Evolutionary conservation across 2,113 vertebrate genomes (phyloP).

Genomic region (Xenopus laevis): DNA sequence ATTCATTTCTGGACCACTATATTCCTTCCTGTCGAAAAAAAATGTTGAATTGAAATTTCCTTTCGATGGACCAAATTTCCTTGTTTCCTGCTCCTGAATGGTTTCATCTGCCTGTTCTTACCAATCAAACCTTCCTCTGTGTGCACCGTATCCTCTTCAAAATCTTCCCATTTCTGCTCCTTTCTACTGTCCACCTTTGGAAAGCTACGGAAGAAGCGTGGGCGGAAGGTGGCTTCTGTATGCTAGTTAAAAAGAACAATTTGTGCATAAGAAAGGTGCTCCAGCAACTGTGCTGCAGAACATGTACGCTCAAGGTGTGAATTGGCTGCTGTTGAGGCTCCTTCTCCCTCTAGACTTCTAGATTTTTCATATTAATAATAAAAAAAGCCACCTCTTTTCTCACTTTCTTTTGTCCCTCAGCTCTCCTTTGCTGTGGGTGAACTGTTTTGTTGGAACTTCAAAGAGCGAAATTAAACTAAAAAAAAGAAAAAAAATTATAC

Average conservation of each 20-base stretch:
- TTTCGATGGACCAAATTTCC: conserved; percentile 76
- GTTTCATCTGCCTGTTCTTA: conserved; percentile 74
- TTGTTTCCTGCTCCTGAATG: conserved; percentile 74
- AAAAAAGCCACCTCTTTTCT: conserved; percentile 63
- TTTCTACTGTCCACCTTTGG: conserved; percentile 72
- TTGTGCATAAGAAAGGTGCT: conserved; percentile 97
- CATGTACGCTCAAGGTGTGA: conserved; percentile 96
- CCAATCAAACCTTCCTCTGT: conserved; percentile 69
- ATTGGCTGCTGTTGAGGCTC: conserved; percentile 59
- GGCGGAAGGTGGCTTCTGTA: conserved; percentile 98
- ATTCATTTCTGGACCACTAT: conserved; percentile 77
- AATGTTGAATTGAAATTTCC: conserved; percentile 71
- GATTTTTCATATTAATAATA: conserved; percentile 74
- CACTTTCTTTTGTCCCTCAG: conserved; percentile 58
- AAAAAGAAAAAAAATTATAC: conserved; percentile 81
- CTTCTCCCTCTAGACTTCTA: conserved; percentile 71
- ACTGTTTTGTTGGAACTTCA: conserved; percentile 89
- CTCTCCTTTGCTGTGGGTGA: conserved; percentile 70
- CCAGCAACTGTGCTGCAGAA: conserved; percentile 98
- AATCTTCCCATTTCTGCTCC: conserved; percentile 49
- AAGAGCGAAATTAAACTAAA: conserved; percentile 58
- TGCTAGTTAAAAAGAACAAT: conserved; percentile 99
- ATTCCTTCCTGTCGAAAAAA: conserved; percentile 64
- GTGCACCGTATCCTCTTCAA: conserved; percentile 63
- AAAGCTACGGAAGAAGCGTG: conserved; percentile 99